Evolutionary conservation across 1,140 invertebrate genomes (phyloP).

Genomic region (Chionoecetes opilio): DNA sequence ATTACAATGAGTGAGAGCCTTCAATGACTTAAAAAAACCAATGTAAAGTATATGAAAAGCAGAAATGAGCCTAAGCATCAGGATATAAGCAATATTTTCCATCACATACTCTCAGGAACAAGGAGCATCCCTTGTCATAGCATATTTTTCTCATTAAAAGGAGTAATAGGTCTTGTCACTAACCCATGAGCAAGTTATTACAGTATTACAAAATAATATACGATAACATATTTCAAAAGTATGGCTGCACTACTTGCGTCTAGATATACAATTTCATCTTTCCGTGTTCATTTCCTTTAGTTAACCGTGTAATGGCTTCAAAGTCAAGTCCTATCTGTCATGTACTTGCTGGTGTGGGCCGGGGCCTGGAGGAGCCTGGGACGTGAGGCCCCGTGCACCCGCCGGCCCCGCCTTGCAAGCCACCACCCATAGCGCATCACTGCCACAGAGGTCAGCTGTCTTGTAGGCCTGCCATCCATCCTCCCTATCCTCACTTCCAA

Average conservation of each 20-base stretch:
- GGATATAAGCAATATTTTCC: slow-evolving; percentile 33
- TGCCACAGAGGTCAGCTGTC: no score
- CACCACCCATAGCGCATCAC: no score
- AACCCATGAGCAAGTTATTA: slow-evolving; percentile 52
- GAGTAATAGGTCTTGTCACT: slow-evolving; percentile 40
- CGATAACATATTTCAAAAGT: slow-evolving; percentile 49
- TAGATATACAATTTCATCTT: background rate
- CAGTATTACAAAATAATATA: slow-evolving; percentile 50
- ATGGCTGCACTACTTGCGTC: slow-evolving; percentile 56
- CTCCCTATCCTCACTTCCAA: no score
- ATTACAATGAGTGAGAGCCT: slow-evolving; percentile 65
- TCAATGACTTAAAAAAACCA: slow-evolving; percentile 32
- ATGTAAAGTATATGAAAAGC: slow-evolving; percentile 50
- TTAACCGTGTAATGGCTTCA: background rate
- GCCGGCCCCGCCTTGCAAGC: no score
- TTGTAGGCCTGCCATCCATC: no score
- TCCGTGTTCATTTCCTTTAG: background rate
- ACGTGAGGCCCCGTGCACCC: no score
- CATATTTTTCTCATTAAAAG: background rate
- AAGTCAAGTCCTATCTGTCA: background rate
- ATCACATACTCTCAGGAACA: background rate
- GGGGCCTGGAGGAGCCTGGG: no score
- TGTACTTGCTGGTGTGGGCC: no score
- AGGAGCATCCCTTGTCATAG: slow-evolving; percentile 16
- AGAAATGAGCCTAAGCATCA: slow-evolving; percentile 37